Evolutionary conservation across 2,888 invertebrate genomes (phyloP).

Genomic region (Protophormia terraenovae): DNA sequence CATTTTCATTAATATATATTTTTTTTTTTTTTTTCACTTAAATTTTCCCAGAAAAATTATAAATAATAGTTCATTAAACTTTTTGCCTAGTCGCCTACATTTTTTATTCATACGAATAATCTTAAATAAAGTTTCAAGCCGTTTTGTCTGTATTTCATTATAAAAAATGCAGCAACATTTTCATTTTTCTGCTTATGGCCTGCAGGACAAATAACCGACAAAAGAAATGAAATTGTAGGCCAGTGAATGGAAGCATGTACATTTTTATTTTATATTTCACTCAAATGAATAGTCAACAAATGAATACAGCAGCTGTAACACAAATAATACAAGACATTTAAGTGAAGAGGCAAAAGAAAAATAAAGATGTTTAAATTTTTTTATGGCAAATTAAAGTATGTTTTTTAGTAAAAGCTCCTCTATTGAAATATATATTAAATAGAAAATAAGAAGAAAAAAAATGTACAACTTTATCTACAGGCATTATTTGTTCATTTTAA

Average conservation of each 20-base stretch:
- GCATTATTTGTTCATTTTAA: conserved; percentile 4
- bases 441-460: too few relatives aligned
- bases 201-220: conserved; percentile 19
- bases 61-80: conserved; percentile 70
- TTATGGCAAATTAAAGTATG: not conserved
- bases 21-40: not conserved
- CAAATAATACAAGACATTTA: conserved; percentile 29
- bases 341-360: not conserved
- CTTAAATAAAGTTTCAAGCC: conserved; percentile 47
- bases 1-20: not conserved
- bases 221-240: not conserved
- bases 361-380: not conserved
- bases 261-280: not conserved
- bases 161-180: not conserved
- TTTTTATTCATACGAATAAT: conserved; percentile 22
- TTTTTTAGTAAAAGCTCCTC: too few relatives aligned
- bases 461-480: not conserved
- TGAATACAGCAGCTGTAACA: conserved; percentile 26
- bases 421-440: too few relatives aligned
- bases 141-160: not conserved
- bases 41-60: not conserved
- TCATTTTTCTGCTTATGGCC: conserved; percentile 27
- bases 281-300: conserved; percentile 27
- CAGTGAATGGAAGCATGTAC: conserved; percentile 21
- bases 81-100: conserved; percentile 72